Evolutionary conservation across 2,113 vertebrate genomes (phyloP).

Genomic region (Percina caprodes): DNA sequence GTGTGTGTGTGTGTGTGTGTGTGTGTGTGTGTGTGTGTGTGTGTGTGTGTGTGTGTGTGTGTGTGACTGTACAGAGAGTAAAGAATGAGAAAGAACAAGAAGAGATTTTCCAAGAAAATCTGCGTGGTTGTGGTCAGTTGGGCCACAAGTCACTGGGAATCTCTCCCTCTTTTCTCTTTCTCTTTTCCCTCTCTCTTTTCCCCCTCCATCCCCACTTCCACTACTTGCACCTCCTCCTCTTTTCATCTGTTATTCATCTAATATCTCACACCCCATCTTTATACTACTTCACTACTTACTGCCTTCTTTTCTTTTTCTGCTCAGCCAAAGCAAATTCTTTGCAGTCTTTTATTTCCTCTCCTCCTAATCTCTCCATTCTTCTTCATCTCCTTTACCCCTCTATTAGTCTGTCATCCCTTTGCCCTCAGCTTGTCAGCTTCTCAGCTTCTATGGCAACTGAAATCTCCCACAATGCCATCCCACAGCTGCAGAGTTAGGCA

Average conservation of each 20-base stretch:
- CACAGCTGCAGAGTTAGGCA: conserved; percentile 36
- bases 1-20: conserved; percentile 13
- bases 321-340: neutral
- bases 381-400: conserved; percentile 1
- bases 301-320: neutral
- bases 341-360: neutral
- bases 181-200: conserved; percentile 5
- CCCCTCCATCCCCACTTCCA: neutral
- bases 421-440: conserved; percentile 23
- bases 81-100: neutral
- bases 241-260: conserved; percentile 43
- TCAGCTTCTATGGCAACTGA: conserved; percentile 48
- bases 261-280: conserved; percentile 13
- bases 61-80: neutral
- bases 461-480: conserved; percentile 40
- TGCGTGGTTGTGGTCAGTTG: conserved; percentile 48
- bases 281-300: neutral
- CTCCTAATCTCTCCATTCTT: neutral
- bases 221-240: conserved; percentile 18
- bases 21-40: conserved; percentile 1
- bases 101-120: conserved; percentile 45
- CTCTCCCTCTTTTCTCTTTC: conserved; percentile 24
- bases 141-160: conserved; percentile 62
- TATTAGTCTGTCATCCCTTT: conserved; percentile 40
- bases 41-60: neutral